A percentile compares a stretch with the other conserved stretches of the same genome.
phyloP scores from a whole-genome alignment of 2,113 vertebrate species.

The Psilopogon haemacephalus region DNA sequence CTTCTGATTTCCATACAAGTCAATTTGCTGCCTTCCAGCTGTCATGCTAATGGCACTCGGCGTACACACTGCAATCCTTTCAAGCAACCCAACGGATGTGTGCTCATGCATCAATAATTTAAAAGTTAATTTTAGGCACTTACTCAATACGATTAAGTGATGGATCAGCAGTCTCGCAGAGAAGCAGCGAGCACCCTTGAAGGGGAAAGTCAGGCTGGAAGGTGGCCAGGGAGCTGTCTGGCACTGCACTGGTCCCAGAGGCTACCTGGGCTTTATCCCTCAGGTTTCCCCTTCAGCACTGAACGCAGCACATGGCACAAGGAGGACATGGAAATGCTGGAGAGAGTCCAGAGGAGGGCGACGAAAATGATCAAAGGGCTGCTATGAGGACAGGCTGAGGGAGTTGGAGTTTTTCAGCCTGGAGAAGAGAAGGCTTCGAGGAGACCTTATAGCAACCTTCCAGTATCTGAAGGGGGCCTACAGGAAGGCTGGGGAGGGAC shows the following conservation, averaged over 20 bases:
- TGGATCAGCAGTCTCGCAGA: conserved; percentile 54
- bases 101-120: conserved; percentile 66
- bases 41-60: conserved; percentile 13
- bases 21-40: conserved; percentile 42
- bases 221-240: conserved; percentile 2
- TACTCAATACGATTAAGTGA: conserved; percentile 60
- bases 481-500: too few relatives aligned
- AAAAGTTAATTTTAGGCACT: conserved; percentile 67
- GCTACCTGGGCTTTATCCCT: conserved; percentile 13
- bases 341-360: too few relatives aligned
- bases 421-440: too few relatives aligned
- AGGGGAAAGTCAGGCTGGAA: conserved; percentile 37
- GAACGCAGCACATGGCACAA: not conserved
- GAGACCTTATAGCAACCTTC: too few relatives aligned
- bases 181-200: conserved; percentile 2
- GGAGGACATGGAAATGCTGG: too few relatives aligned
- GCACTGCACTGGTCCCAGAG: not conserved
- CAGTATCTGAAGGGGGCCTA: too few relatives aligned
- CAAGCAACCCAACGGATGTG: conserved; percentile 58
- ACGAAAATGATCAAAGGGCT: too few relatives aligned
- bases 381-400: too few relatives aligned
- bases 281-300: not conserved
- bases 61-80: conserved; percentile 51
- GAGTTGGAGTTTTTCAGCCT: too few relatives aligned
- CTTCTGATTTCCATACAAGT: conserved; percentile 34